Evolutionary conservation across 2,888 invertebrate species (phyloP).

Genomic region (Calliscelio sp.): DNA sequence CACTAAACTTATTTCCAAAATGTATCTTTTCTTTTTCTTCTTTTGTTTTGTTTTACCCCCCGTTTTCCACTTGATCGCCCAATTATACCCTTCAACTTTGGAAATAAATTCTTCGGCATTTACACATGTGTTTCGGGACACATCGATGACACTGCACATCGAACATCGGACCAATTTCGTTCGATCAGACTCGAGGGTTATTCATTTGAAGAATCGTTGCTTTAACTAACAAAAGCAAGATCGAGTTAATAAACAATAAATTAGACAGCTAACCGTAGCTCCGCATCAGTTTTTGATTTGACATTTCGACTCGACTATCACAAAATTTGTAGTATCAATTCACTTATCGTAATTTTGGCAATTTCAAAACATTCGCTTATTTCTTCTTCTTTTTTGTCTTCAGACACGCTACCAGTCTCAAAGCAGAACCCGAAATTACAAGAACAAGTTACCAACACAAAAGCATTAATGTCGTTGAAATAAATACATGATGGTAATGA

Average conservation of each 20-base stretch:
- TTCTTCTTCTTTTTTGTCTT: constrained; percentile 6
- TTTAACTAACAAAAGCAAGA: constrained; percentile 39
- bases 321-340: constrained; percentile 41
- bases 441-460: background rate
- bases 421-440: constrained; percentile 25
- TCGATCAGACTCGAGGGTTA: constrained; percentile 24
- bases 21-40: background rate
- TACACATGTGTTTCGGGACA: constrained; percentile 51
- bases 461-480: constrained; percentile 20
- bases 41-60: no score
- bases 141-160: constrained; percentile 60
- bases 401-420: constrained; percentile 46
- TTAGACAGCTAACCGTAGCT: no score
- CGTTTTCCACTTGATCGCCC: no score
- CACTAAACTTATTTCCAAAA: constrained; percentile 66
- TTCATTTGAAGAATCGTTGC: background rate
- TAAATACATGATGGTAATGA: constrained; percentile 40
- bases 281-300: constrained; percentile 44
- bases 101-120: constrained; percentile 62
- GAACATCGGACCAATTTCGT: constrained; percentile 51
- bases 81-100: constrained; percentile 36
- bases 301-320: constrained; percentile 36
- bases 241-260: no score
- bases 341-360: constrained; percentile 52
- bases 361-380: constrained; percentile 7